Evolutionary conservation across 2,797 vertebrate genomes (phyloP).

Genomic region (Zalophus californianus): DNA sequence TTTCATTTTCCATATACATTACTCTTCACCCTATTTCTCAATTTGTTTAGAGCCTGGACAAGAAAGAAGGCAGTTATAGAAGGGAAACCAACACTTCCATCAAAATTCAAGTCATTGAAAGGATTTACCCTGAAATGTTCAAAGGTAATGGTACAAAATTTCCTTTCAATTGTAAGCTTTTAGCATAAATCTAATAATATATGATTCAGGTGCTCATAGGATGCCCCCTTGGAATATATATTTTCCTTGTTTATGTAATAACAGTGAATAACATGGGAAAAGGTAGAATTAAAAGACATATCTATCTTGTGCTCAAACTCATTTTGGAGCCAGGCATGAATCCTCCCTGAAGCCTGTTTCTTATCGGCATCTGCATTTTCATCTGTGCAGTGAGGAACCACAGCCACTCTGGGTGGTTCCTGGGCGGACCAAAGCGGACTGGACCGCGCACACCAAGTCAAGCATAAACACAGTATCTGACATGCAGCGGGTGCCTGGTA

Average conservation of each 20-base stretch:
- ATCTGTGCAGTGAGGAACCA: neutral
- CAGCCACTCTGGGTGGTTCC: neutral
- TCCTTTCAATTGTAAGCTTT: slow-evolving; percentile 46
- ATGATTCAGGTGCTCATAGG: neutral
- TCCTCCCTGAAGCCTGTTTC: neutral
- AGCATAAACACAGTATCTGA: neutral
- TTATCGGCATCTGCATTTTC: neutral
- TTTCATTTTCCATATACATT: neutral
- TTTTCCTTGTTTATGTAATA: neutral
- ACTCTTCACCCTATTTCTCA: neutral
- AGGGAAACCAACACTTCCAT: neutral
- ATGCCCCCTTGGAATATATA: neutral
- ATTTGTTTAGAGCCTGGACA: neutral
- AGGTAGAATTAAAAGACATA: neutral
- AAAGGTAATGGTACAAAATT: slow-evolving; percentile 27
- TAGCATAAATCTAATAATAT: neutral
- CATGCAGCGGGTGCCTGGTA: rapidly evolving
- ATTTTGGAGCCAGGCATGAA: neutral
- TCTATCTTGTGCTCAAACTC: neutral
- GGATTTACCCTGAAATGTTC: neutral
- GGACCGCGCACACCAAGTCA: neutral
- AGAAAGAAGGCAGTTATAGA: neutral
- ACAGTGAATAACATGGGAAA: neutral
- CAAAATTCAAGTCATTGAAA: slow-evolving; percentile 41
- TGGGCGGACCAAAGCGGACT: neutral